Evolutionary conservation across 2,888 invertebrate species (phyloP).

Genomic region (Craniophora ligustri): DNA sequence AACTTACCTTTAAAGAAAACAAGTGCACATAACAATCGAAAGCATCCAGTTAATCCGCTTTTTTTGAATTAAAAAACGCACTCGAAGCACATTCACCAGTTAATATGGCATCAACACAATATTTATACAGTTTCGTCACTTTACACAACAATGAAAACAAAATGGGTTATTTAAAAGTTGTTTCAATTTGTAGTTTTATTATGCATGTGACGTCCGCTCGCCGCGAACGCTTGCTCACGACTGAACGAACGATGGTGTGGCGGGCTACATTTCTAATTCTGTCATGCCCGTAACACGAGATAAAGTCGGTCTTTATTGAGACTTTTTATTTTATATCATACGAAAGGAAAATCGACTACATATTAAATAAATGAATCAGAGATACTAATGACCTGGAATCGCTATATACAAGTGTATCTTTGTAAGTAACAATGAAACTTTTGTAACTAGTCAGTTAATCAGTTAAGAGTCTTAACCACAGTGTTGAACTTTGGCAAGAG

Average conservation of each 20-base stretch:
- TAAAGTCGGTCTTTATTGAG: constrained; percentile 84
- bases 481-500: constrained; percentile 14
- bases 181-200: constrained; percentile 13
- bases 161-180: constrained; percentile 22
- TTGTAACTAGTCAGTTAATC: not conserved
- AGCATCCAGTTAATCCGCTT: constrained; percentile 59
- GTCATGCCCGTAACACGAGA: constrained; percentile 86
- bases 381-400: constrained; percentile 16
- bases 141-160: constrained; percentile 54
- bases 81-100: constrained; percentile 60
- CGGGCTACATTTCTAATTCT: constrained; percentile 82
- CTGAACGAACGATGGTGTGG: constrained; percentile 64
- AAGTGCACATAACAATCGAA: constrained; percentile 66
- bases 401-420: not conserved
- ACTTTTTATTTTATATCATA: constrained; percentile 77
- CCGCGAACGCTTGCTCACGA: constrained; percentile 64
- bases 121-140: constrained; percentile 44
- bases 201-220: constrained; percentile 60
- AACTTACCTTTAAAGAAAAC: constrained; percentile 72
- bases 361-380: constrained; percentile 42
- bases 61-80: constrained; percentile 56
- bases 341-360: constrained; percentile 54
- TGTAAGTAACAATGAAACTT: not conserved
- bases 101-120: constrained; percentile 38
- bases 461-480: not conserved